phyloP scores from a whole-genome alignment of 2,888 invertebrate species.

The Lochmaea capreae region DNA sequence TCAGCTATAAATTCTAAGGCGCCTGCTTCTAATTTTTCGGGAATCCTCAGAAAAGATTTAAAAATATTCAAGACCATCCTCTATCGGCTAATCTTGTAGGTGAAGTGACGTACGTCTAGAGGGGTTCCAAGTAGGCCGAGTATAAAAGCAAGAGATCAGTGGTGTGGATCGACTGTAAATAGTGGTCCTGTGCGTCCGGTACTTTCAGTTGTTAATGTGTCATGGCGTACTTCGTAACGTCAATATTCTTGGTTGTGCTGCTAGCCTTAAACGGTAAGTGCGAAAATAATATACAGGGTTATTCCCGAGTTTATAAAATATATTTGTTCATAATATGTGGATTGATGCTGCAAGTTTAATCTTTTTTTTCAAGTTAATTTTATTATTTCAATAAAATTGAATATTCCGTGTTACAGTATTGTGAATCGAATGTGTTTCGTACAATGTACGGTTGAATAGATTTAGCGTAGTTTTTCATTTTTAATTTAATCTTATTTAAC shows the following conservation, averaged over 20 bases:
- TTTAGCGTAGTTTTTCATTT: neutral
- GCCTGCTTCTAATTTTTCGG: no score
- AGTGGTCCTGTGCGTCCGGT: conserved; percentile 52
- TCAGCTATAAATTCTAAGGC: no score
- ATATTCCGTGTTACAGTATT: neutral
- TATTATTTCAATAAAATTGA: neutral
- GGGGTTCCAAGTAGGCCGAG: conserved; percentile 64
- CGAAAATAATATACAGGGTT: conserved; percentile 28
- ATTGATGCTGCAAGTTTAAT: conserved; percentile 11
- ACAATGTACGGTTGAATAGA: neutral
- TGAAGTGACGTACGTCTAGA: conserved; percentile 61
- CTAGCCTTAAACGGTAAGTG: conserved; percentile 62
- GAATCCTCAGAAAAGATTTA: neutral
- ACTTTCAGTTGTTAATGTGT: conserved; percentile 56
- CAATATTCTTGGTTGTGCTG: conserved; percentile 60
- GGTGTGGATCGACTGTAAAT: conserved; percentile 63
- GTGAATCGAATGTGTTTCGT: neutral
- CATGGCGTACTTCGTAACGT: conserved; percentile 63
- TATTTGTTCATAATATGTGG: conserved; percentile 13
- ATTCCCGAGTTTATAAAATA: conserved; percentile 15
- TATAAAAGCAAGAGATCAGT: conserved; percentile 63
- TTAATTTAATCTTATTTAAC: neutral
- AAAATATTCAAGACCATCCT: conserved; percentile 22
- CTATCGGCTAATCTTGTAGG: conserved; percentile 34
- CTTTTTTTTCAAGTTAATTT: neutral